phyloP scores from a whole-genome alignment of 2,888 invertebrate species.

The Drosophila conformis region DNA sequence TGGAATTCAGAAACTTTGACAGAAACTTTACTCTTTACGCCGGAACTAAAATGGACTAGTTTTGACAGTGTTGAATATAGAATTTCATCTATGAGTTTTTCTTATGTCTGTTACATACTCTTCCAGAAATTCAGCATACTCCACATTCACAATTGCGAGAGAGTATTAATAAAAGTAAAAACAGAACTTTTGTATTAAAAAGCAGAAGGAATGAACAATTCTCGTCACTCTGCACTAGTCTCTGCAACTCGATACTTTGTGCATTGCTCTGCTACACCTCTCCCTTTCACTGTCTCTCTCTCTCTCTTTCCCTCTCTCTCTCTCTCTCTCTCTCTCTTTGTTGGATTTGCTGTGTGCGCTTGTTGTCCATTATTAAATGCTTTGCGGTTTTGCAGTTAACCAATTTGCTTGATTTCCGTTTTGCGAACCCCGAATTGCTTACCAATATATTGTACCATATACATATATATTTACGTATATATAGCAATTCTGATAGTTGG shows the following conservation, averaged over 20 bases:
- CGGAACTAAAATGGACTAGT: background rate
- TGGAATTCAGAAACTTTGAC: background rate
- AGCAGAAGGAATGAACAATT: background rate
- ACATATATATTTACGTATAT: constrained; percentile 24
- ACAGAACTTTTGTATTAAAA: background rate
- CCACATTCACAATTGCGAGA: background rate
- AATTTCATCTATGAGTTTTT: background rate
- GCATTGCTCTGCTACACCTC: background rate
- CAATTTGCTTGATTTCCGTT: constrained; percentile 71
- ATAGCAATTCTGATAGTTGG: constrained; percentile 53
- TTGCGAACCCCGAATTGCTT: constrained; percentile 17
- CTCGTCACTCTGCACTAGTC: background rate
- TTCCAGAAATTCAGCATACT: background rate
- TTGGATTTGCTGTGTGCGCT: background rate
- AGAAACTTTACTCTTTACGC: fast-evolving
- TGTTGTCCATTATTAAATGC: constrained; percentile 71
- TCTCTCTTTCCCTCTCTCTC: background rate
- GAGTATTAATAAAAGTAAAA: background rate
- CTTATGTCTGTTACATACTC: background rate
- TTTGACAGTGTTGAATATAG: fast-evolving
- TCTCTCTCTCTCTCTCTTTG: background rate
- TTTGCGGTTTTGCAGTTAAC: constrained; percentile 75
- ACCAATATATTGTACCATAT: constrained; percentile 14
- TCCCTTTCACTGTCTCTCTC: background rate
- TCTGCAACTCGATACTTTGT: constrained; percentile 10